Percentiles rank a stretch among this genome's conserved stretches.
phyloP scores from a whole-genome alignment of 2,888 invertebrate species.

The Mamestra brassicae region DNA sequence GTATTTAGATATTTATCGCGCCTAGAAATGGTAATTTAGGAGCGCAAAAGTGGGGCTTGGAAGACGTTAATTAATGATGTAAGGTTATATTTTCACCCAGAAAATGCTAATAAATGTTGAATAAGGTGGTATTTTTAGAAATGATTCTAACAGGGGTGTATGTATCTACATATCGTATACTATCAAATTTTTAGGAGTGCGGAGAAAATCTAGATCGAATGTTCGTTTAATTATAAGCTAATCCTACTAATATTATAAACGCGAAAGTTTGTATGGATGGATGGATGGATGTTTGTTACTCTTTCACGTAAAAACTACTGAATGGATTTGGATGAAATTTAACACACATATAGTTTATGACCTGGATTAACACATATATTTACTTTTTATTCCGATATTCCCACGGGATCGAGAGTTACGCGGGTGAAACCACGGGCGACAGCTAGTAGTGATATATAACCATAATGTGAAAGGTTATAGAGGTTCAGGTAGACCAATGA shows the following conservation, averaged over 20 bases:
- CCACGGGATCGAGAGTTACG: too few species aligned
- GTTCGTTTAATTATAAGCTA: too few species aligned
- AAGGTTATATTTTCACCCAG: conserved; percentile 26
- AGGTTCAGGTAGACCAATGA: neutral
- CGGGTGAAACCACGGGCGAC: too few species aligned
- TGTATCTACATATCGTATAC: neutral
- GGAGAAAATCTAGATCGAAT: neutral
- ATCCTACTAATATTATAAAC: too few species aligned
- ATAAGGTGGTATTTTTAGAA: neutral
- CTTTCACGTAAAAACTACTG: too few species aligned
- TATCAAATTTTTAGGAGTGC: neutral
- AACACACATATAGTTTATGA: too few species aligned
- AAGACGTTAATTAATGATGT: conserved; percentile 41
- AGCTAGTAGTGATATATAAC: too few species aligned
- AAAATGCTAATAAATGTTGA: conserved; percentile 2
- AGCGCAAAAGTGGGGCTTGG: conserved; percentile 32
- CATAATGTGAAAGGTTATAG: neutral
- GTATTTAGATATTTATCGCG: conserved; percentile 59
- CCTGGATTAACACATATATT: too few species aligned
- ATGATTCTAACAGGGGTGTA: neutral
- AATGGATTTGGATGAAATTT: too few species aligned
- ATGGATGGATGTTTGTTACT: too few species aligned
- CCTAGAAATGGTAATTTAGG: conserved; percentile 39
- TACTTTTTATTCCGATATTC: too few species aligned
- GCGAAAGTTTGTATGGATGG: too few species aligned